Base-by-base conservation (phyloP, 2,888 invertebrate species). In the Chloromyia formosa region DNA sequence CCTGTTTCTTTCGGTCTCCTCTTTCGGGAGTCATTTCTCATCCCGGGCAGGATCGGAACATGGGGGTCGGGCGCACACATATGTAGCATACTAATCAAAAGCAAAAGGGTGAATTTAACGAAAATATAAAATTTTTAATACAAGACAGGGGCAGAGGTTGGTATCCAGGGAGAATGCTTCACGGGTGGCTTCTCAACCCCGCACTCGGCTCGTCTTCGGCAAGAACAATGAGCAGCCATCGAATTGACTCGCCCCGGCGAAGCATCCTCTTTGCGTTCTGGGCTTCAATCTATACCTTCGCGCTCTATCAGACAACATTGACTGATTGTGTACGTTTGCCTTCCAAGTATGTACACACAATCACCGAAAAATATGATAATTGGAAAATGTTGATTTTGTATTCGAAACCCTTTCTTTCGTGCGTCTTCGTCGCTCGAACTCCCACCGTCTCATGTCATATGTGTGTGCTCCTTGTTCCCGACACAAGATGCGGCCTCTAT, bases 281-380 rank as follows among this genome's bases (percentile, higher is more conserved):
- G 18, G 12, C 20, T 16, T 56, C 49, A 49, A 49, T 49, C 49
- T n/a, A 49, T 35, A 7, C 27, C 27, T 35, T 35, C 27, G 27
- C 27, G 27, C 27, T 35, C 49, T n/a, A 49, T 49, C 49, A 49
- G 12, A 12, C 49, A 49, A n/a, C 49, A 49, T 49, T 49, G 49
- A 49, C 49, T 49, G 49, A 49, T 49, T 49, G 49, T 49, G 49
- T 49, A 49, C 16, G 49, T 49, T n/a, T 12, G 12, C 10, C 2
- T n/a, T 49, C n/a, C n/a, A n/a, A n/a, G n/a, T 49, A 1, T n/a
- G 12, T 22, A 23, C 54, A 35, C n/a, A 60, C 60, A 74, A 76
- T 76, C 72, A 76, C 61, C 73, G 75, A 76, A 76, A 76, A 75
- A 76, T 75, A 76, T 76, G 76, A 76, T 76, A 76, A 76, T 76